Conservation (phyloP, 2,113 vertebrate genomes). For the Sylvietta virens region DNA sequence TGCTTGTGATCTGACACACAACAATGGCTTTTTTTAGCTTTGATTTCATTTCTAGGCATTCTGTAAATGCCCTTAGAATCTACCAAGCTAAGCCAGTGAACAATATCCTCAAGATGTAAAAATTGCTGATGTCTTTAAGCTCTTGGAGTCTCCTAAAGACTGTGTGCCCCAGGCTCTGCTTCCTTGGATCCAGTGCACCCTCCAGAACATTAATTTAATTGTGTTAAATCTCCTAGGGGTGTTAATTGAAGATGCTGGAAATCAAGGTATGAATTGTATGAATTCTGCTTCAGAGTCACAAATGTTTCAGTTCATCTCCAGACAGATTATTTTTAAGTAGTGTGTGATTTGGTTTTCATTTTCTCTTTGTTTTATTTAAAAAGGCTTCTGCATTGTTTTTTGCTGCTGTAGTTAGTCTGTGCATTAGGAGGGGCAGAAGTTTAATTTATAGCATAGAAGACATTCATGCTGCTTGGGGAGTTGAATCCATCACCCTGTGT, state of each 20-base stretch:
- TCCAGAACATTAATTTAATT: not conserved
- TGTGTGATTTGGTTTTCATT: not conserved
- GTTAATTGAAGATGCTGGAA: constrained; percentile 5
- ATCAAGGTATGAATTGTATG: not conserved
- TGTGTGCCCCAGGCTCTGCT: constrained; percentile 16
- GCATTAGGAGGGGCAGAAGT: not conserved
- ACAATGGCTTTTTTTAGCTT: not conserved
- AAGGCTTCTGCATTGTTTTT: not conserved
- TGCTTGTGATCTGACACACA: not conserved
- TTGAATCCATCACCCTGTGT: not conserved
- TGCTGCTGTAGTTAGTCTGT: not conserved
- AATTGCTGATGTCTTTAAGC: not conserved
- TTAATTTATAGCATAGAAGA: not conserved
- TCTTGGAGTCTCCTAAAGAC: not conserved
- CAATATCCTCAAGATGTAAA: constrained; percentile 18
- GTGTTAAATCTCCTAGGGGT: not conserved
- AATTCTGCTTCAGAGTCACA: not conserved
- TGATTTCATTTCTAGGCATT: not conserved
- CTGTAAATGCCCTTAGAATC: not conserved
- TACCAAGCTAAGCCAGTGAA: not conserved
- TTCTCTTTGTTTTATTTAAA: not conserved
- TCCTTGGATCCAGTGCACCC: not conserved
- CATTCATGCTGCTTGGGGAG: not conserved
- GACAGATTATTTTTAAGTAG: not conserved
- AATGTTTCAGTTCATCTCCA: not conserved